phyloP scores from a whole-genome alignment of 2,797 vertebrate species.

The Acipenser oxyrinchus region DNA sequence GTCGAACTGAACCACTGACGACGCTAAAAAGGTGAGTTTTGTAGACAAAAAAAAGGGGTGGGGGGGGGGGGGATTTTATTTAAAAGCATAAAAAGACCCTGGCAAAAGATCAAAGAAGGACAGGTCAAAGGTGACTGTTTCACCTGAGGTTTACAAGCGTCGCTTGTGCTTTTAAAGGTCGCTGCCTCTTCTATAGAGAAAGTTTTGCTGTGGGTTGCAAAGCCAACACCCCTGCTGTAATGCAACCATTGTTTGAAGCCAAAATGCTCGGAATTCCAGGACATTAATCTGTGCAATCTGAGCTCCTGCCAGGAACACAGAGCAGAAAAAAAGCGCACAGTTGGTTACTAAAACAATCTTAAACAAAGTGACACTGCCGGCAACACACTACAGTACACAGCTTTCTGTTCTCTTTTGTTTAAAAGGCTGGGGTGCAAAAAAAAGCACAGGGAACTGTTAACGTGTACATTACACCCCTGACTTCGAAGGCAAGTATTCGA shows the following conservation, averaged over 20 bases:
- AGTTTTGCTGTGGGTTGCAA: slow-evolving; percentile 17
- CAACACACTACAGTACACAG: not conserved
- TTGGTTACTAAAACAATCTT: slow-evolving; percentile 44
- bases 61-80: slow-evolving; percentile 1
- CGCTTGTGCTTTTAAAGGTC: slow-evolving; percentile 30
- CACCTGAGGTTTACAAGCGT: slow-evolving; percentile 43
- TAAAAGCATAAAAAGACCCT: slow-evolving; percentile 20
- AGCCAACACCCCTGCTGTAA: slow-evolving; percentile 34
- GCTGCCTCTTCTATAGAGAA: slow-evolving; percentile 18
- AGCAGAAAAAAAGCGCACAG: slow-evolving; percentile 40
- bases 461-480: no score
- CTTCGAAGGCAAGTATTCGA: no score
- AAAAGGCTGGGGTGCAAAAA: no score
- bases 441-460: no score
- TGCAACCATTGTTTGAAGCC: slow-evolving; percentile 51
- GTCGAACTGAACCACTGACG: slow-evolving; percentile 39
- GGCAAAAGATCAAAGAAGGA: slow-evolving; percentile 31
- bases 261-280: slow-evolving; percentile 66
- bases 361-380: slow-evolving; percentile 11
- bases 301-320: slow-evolving; percentile 51
- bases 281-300: slow-evolving; percentile 63
- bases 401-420: not conserved
- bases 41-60: slow-evolving; percentile 1
- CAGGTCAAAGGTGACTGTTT: slow-evolving; percentile 44
- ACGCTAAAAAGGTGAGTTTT: slow-evolving; percentile 31